phyloP scores from a whole-genome alignment of 2,113 vertebrate species.

The Euleptes europaea region DNA sequence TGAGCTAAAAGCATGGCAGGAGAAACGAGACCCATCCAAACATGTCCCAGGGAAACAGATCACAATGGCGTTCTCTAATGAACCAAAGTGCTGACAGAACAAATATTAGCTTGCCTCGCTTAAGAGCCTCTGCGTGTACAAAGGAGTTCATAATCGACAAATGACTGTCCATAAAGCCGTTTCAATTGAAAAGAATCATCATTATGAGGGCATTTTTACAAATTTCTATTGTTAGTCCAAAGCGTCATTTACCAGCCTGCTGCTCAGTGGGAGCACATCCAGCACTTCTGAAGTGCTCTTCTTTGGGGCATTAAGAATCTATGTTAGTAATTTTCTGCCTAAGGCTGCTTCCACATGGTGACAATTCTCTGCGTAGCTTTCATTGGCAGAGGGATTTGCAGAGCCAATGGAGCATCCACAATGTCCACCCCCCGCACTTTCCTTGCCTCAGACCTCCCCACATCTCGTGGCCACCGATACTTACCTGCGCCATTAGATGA shows the following conservation, averaged over 20 bases:
- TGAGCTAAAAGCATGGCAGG: slow-evolving; percentile 62
- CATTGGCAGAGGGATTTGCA: too few relatives aligned
- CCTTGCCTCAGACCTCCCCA: too few relatives aligned
- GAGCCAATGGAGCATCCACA: too few relatives aligned
- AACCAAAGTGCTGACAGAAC: slow-evolving; percentile 40
- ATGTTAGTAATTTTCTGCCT: slow-evolving; percentile 39
- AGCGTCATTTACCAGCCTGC: slow-evolving; percentile 33
- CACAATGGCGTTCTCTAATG: slow-evolving; percentile 21
- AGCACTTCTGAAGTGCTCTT: slow-evolving; percentile 20
- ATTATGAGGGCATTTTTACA: slow-evolving; percentile 39
- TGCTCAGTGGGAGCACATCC: not conserved
- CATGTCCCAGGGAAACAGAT: slow-evolving; percentile 15
- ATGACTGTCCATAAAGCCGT: slow-evolving; percentile 38
- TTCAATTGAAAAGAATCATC: slow-evolving; percentile 55
- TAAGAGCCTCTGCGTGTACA: not conserved
- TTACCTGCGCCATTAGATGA: too few relatives aligned
- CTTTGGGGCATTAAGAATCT: slow-evolving; percentile 11
- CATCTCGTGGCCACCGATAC: too few relatives aligned
- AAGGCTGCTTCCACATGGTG: not conserved
- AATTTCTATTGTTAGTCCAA: slow-evolving; percentile 39
- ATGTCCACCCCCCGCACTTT: too few relatives aligned
- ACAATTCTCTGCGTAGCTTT: not conserved
- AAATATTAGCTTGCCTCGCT: slow-evolving; percentile 37
- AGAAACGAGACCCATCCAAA: slow-evolving; percentile 60
- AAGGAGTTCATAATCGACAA: slow-evolving; percentile 30